Evolutionary conservation across 2,797 vertebrate species (phyloP).

Genomic region (Acridotheres tristis): DNA sequence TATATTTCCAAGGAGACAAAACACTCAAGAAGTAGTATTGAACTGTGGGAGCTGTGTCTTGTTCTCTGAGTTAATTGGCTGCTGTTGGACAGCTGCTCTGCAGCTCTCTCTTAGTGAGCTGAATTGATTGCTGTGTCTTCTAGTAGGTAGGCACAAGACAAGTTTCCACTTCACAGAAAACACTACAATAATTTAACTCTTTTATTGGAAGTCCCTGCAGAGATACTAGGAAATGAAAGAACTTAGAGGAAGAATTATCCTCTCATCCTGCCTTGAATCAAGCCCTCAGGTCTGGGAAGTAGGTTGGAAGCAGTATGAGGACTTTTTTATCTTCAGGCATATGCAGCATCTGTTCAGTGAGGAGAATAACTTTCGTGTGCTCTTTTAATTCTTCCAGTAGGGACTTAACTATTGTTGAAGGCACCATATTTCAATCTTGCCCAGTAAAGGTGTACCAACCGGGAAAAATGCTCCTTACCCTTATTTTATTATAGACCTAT

Average conservation of each 20-base stretch:
- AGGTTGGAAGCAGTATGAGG: not conserved
- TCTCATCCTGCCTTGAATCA: constrained; percentile 1
- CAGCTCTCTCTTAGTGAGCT: not conserved
- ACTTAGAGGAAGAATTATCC: not conserved
- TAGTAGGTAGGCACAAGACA: not conserved
- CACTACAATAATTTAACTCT: not conserved
- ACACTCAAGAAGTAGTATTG: not conserved
- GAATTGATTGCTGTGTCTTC: not conserved
- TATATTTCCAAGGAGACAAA: not conserved
- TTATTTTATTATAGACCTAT: not conserved
- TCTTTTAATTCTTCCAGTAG: not conserved
- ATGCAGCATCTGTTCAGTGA: not conserved
- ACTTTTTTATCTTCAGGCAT: not conserved
- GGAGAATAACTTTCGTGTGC: not conserved
- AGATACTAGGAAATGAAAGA: not conserved
- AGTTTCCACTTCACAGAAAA: constrained; percentile 24
- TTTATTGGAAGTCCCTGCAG: constrained; percentile 1
- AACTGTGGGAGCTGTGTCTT: not conserved
- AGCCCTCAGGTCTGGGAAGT: not conserved
- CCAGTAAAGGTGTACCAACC: not conserved
- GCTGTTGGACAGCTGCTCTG: not conserved
- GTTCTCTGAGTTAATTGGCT: not conserved
- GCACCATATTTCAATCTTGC: not conserved
- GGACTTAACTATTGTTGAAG: not conserved
- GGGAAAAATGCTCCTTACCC: not conserved